Base-by-base conservation (phyloP, 1,140 invertebrate genomes). In the Catajapyx aquilonaris region DNA sequence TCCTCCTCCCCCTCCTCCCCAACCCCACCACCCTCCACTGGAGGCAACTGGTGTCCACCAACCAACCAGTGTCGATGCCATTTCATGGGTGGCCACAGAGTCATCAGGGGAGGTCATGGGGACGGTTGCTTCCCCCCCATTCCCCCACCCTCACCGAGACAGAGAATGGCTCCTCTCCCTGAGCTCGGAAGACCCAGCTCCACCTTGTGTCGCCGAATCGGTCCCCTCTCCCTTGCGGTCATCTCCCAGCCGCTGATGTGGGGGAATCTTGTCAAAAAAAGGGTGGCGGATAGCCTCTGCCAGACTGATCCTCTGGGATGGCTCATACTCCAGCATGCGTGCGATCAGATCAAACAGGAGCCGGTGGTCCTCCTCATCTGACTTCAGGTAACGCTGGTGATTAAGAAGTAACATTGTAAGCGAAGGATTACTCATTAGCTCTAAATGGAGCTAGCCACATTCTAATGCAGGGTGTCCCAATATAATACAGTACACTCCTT, bases 301-400 rank as follows among this genome's bases (percentile, higher is more conserved):
- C 41, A 98, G 61, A 35, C 78, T 79, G 44, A 97, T 83, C 31
- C 94, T 68, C 49, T 84, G 73, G 10, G 69, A 66, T 17, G 93
- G 91, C 50, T 97, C 88, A 59, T 96, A 99, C 41, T 96, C 87
- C 49, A 99, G 60, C 93, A 99, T 98, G 58, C 75, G 73, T 44
- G 76, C 69, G 44, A 99, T 81, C 42, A 99, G 62, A 52, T 97
- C 86, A 60, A 98, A 96, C 43, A 99, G 59, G 48, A 88, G 73
- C 39, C 75, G 68, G 56, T 95, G 84, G 46, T 97, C 91, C 40
- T 84, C 73, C 48, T 88, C 81, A 38, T 87, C 85, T 40, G 61
- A 69, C 48, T 76, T 68, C 59, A 90, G 72, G 61, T 96, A 97
- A 55, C 90, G 73, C 84, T 95, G 68, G 28, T 67, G 66, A 45